Percentiles rank a stretch among this genome's conserved stretches.
phyloP scores from a whole-genome alignment of 2,888 invertebrate species.

The Aquatica leii region DNA sequence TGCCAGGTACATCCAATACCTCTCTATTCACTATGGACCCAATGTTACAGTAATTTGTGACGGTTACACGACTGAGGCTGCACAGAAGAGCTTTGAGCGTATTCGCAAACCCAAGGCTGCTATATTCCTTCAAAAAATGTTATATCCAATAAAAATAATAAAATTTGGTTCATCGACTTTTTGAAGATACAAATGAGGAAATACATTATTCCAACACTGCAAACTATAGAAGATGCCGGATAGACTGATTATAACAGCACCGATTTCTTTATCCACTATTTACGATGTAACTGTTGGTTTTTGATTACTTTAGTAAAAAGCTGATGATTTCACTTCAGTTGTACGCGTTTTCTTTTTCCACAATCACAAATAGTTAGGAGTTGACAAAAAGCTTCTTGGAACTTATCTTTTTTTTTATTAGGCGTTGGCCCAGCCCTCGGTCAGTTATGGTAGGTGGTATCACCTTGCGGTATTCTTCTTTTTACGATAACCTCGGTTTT shows the following conservation, averaged over 20 bases:
- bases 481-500: too few relatives aligned
- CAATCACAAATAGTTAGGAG: too few relatives aligned
- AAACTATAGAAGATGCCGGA: background rate
- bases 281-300: background rate
- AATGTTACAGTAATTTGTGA: background rate
- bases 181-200: background rate
- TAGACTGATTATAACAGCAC: background rate
- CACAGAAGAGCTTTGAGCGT: background rate
- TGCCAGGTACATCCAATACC: constrained; percentile 4
- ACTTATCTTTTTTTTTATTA: too few relatives aligned
- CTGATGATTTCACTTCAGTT: too few relatives aligned
- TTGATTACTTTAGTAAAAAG: too few relatives aligned
- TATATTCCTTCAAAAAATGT: background rate
- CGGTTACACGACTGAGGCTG: background rate
- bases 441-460: too few relatives aligned
- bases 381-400: too few relatives aligned
- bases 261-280: background rate
- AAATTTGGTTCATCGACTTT: background rate
- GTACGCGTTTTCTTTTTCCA: too few relatives aligned
- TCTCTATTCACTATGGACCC: background rate
- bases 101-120: background rate
- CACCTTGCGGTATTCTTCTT: too few relatives aligned
- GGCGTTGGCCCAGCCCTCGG: too few relatives aligned
- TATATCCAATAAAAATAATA: background rate
- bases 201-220: background rate